phyloP scores from a whole-genome alignment of 2,888 invertebrate genomes.

The Synergus laeviventris region DNA sequence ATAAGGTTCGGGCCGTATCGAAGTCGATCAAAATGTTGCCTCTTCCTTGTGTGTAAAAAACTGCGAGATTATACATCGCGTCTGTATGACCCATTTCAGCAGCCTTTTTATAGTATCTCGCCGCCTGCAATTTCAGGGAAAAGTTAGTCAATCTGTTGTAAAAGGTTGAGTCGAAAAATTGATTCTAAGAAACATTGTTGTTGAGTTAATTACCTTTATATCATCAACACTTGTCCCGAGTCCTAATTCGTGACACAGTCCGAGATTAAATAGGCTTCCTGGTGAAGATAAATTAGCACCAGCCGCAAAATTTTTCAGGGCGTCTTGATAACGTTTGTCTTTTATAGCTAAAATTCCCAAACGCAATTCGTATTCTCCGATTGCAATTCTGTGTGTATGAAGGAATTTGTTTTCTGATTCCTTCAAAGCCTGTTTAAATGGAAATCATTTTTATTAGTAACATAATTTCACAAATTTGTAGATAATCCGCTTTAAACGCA shows the following conservation, averaged over 20 bases:
- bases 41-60: conserved; percentile 82
- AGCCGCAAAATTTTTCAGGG: conserved; percentile 78
- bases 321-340: conserved; percentile 79
- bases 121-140: conserved; percentile 78
- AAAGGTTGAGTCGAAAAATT: no score
- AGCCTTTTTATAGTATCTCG: conserved; percentile 81
- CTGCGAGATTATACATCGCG: conserved; percentile 84
- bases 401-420: conserved; percentile 66
- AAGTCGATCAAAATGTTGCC: conserved; percentile 79
- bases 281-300: conserved; percentile 80
- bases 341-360: conserved; percentile 80
- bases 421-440: conserved; percentile 62
- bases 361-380: conserved; percentile 81
- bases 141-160: neutral
- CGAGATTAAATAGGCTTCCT: conserved; percentile 83
- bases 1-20: conserved; percentile 78
- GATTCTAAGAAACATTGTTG: no score
- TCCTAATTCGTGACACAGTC: conserved; percentile 83
- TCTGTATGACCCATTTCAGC: conserved; percentile 81
- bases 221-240: conserved; percentile 80
- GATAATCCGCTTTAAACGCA: neutral
- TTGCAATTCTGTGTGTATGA: conserved; percentile 76
- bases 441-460: conserved; percentile 20
- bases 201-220: conserved; percentile 75
- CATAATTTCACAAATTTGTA: neutral